phyloP scores from a whole-genome alignment of 2,888 invertebrate genomes.

The Microdon myrmicae region DNA sequence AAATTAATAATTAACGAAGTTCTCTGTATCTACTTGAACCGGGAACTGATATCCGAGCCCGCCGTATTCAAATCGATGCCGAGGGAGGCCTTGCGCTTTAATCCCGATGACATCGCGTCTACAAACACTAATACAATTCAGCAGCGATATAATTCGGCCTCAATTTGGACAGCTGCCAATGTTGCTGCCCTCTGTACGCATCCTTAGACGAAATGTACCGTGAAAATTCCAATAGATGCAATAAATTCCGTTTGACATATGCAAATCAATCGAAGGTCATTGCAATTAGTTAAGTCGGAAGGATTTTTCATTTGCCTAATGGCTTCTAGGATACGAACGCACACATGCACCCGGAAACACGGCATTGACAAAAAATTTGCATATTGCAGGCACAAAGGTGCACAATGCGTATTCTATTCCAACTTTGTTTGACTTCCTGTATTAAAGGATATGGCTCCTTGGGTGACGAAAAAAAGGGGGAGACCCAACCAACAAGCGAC shows the following conservation, averaged over 20 bases:
- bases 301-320: conserved; percentile 37
- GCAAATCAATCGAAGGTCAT: conserved; percentile 47
- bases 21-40: conserved; percentile 26
- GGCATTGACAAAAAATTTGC: conserved; percentile 42
- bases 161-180: conserved; percentile 11
- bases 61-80: conserved; percentile 20
- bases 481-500: no score
- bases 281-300: conserved; percentile 45
- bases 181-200: conserved; percentile 5
- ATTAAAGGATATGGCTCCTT: no score
- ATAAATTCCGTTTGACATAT: conserved; percentile 47
- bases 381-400: conserved; percentile 49
- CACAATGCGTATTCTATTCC: conserved; percentile 38
- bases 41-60: conserved; percentile 1
- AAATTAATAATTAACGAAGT: conserved; percentile 52
- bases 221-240: conserved; percentile 37
- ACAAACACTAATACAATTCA: conserved; percentile 2
- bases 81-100: conserved; percentile 4
- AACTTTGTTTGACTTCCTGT: neutral
- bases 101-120: conserved; percentile 1
- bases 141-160: neutral
- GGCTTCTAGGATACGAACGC: conserved; percentile 15
- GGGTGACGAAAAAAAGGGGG: conserved; percentile 16
- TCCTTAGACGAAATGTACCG: conserved; percentile 11
- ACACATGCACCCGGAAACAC: conserved; percentile 9